Conservation (phyloP, 2,888 invertebrate genomes). For the Lasiommata megera region DNA sequence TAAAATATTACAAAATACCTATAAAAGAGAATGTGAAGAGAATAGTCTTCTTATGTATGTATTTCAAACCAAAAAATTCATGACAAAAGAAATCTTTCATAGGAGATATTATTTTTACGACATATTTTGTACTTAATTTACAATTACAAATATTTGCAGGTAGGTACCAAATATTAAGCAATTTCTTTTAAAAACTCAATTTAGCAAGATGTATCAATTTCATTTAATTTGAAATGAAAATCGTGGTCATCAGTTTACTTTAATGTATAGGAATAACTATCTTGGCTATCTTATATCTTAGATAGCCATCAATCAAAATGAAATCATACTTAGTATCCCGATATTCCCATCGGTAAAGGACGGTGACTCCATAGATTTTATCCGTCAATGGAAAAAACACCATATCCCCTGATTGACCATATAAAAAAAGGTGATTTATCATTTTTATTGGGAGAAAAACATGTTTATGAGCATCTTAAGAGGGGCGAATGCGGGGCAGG, state of each 20-base stretch:
- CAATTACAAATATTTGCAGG: too few relatives aligned
- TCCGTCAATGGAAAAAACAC: constrained; percentile 64
- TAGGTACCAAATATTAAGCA: too few relatives aligned
- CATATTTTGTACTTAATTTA: too few relatives aligned
- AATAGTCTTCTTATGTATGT: too few relatives aligned
- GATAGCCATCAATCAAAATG: constrained; percentile 43
- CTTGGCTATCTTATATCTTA: not conserved
- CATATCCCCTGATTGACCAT: constrained; percentile 80
- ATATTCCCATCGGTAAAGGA: constrained; percentile 44
- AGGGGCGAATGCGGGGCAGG: constrained; percentile 48
- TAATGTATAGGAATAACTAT: not conserved
- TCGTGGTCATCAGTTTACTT: not conserved
- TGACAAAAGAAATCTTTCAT: too few relatives aligned
- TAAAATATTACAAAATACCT: too few relatives aligned
- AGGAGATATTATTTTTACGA: too few relatives aligned
- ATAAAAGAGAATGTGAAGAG: too few relatives aligned
- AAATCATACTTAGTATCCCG: constrained; percentile 41
- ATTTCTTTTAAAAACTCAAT: too few relatives aligned
- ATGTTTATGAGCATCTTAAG: constrained; percentile 81
- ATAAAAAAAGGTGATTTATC: constrained; percentile 82
- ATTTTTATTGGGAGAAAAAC: constrained; percentile 82
- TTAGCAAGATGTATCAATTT: too few relatives aligned
- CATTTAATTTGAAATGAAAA: too few relatives aligned
- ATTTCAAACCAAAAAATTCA: too few relatives aligned
- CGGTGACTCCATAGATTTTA: constrained; percentile 60